phyloP scores from a whole-genome alignment of 1,140 invertebrate species.

The Drosophila tani region DNA sequence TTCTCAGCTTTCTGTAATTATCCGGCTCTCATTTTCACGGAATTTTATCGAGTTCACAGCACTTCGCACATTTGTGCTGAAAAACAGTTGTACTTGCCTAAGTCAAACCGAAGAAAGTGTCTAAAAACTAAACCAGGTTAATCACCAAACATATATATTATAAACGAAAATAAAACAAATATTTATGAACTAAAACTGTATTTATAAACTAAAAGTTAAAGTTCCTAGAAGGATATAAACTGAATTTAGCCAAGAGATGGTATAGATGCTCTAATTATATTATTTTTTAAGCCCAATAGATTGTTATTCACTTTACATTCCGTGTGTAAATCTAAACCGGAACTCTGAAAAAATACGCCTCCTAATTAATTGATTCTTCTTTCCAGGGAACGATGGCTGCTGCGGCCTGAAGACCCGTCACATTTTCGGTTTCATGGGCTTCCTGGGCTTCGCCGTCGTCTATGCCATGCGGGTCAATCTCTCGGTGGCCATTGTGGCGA shows the following conservation, averaged over 20 bases:
- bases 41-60: constrained; percentile 4
- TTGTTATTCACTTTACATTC: background rate
- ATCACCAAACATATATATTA: too few species aligned
- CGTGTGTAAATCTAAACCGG: too few species aligned
- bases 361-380: constrained; percentile 5
- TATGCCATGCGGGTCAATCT: constrained; percentile 97
- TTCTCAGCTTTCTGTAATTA: background rate
- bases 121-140: background rate
- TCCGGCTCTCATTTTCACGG: background rate
- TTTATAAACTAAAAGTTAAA: background rate
- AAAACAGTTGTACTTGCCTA: background rate
- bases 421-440: constrained; percentile 91
- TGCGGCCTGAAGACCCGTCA: constrained; percentile 88
- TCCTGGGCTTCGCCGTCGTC: constrained; percentile 92
- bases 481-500: constrained; percentile 97
- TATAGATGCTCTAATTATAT: too few species aligned
- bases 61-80: constrained; percentile 14
- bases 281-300: background rate
- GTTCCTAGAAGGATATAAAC: background rate
- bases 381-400: constrained; percentile 4
- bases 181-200: background rate
- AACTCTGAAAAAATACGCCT: constrained; percentile 20
- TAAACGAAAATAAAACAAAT: background rate
- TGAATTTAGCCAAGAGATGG: background rate
- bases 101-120: background rate